Evolutionary conservation across 2,797 vertebrate genomes (phyloP).

Genomic region (Sarcophilus harrisii): DNA sequence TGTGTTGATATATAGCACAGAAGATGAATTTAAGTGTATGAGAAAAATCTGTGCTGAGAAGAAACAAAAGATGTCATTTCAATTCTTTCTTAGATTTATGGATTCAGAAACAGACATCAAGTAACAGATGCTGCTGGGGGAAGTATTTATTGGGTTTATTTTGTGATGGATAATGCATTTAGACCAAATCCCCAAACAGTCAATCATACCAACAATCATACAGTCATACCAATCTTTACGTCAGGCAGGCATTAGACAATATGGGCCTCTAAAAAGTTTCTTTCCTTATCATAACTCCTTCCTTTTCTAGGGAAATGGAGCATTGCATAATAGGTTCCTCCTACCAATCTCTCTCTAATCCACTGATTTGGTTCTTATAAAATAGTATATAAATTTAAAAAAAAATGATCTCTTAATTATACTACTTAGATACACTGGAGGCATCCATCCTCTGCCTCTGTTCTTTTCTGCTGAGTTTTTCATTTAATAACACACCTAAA

Average conservation of each 20-base stretch:
- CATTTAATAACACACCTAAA: slow-evolving; percentile 49
- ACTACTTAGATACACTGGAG: slow-evolving; percentile 46
- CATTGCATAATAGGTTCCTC: not conserved
- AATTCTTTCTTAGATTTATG: slow-evolving; percentile 33
- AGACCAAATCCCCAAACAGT: not conserved
- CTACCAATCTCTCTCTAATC: not conserved
- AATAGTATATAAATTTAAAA: not conserved
- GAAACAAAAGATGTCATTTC: not conserved
- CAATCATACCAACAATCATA: not conserved
- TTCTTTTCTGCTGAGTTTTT: slow-evolving; percentile 60
- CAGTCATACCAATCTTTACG: not conserved
- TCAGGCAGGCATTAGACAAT: not conserved
- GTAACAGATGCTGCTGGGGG: not conserved
- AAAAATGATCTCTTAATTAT: slow-evolving; percentile 64
- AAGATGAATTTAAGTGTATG: not conserved
- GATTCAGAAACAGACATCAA: slow-evolving; percentile 35
- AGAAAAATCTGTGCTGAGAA: not conserved
- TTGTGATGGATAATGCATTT: not conserved
- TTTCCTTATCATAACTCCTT: not conserved
- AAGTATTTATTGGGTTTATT: slow-evolving; percentile 36
- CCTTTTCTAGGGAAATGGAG: not conserved
- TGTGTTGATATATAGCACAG: not conserved
- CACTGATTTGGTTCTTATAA: not conserved
- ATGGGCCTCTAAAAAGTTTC: not conserved
- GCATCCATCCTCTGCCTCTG: slow-evolving; percentile 44